phyloP scores from a whole-genome alignment of 2,888 invertebrate species.

The Agrotis segetum region DNA sequence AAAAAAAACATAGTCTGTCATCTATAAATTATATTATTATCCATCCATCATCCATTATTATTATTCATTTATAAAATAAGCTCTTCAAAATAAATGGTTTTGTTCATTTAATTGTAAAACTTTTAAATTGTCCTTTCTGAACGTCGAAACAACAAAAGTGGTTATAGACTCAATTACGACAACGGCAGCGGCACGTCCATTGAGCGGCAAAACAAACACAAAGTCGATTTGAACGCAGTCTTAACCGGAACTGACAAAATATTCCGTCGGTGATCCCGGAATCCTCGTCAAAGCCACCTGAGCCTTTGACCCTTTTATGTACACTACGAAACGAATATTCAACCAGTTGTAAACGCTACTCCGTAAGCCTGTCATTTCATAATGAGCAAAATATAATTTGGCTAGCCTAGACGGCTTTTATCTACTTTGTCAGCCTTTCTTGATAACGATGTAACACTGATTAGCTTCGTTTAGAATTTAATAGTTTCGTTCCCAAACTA shows the following conservation, averaged over 20 bases:
- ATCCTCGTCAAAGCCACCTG: constrained; percentile 46
- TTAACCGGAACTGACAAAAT: constrained; percentile 55
- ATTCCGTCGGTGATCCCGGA: constrained; percentile 46
- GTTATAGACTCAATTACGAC: constrained; percentile 50
- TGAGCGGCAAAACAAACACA: constrained; percentile 51
- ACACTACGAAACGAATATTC: constrained; percentile 51
- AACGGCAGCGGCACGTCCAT: constrained; percentile 40
- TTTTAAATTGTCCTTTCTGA: constrained; percentile 48
- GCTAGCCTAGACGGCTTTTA: constrained; percentile 23
- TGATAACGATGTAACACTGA: constrained; percentile 16
- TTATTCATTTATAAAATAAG: constrained; percentile 7
- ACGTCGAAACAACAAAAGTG: constrained; percentile 37
- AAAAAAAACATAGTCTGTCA: not conserved
- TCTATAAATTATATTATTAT: not conserved
- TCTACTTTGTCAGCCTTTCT: constrained; percentile 17
- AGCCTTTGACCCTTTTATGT: constrained; percentile 56
- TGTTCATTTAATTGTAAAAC: constrained; percentile 43
- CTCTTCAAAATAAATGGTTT: constrained; percentile 38
- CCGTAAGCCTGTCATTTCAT: constrained; percentile 30
- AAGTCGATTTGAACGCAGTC: constrained; percentile 55
- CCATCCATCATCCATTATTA: no score
- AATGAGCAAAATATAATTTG: constrained; percentile 37
- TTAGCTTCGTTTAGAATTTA: constrained; percentile 48
- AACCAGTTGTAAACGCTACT: constrained; percentile 38
- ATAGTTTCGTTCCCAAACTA: constrained; percentile 32